phyloP scores from a whole-genome alignment of 1,140 invertebrate species.

The Zaprionus davidi region DNA sequence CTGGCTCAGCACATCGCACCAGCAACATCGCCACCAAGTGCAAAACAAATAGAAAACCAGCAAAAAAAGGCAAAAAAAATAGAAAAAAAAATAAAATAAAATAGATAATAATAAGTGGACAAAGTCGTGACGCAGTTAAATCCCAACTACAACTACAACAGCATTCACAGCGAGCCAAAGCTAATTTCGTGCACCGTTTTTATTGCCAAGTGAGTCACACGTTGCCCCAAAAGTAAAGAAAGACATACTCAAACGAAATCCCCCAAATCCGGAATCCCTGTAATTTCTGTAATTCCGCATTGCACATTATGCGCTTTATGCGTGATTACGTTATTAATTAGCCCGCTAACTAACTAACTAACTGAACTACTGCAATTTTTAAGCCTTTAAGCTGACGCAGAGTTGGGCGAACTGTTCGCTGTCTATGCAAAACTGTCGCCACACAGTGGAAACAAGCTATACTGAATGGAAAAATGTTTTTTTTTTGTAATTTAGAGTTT shows the following conservation, averaged over 20 bases:
- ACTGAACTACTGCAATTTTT: conserved; percentile 8
- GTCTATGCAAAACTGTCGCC: neutral
- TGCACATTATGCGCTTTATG: conserved; percentile 29
- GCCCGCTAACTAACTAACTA: conserved; percentile 10
- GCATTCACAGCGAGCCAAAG: neutral
- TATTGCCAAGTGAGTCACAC: conserved; percentile 32
- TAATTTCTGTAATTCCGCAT: conserved; percentile 27
- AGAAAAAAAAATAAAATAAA: conserved; percentile 14
- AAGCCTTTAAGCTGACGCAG: neutral
- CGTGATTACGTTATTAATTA: conserved; percentile 26
- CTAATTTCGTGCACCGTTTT: conserved; percentile 22
- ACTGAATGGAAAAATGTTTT: neutral
- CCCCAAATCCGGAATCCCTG: conserved; percentile 1
- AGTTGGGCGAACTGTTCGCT: neutral
- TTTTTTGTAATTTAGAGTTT: neutral
- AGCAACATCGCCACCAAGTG: conserved; percentile 16
- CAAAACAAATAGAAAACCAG: conserved; percentile 34
- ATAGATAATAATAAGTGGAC: conserved; percentile 34
- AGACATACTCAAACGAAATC: neutral
- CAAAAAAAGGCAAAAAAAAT: conserved; percentile 21
- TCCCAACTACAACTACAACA: conserved; percentile 20
- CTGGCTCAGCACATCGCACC: conserved; percentile 70
- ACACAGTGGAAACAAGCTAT: neutral
- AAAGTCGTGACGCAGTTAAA: conserved; percentile 62
- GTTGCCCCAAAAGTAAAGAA: neutral